Evolutionary conservation across 1,140 invertebrate genomes (phyloP).

Genomic region (Drosophila prosaltans): DNA sequence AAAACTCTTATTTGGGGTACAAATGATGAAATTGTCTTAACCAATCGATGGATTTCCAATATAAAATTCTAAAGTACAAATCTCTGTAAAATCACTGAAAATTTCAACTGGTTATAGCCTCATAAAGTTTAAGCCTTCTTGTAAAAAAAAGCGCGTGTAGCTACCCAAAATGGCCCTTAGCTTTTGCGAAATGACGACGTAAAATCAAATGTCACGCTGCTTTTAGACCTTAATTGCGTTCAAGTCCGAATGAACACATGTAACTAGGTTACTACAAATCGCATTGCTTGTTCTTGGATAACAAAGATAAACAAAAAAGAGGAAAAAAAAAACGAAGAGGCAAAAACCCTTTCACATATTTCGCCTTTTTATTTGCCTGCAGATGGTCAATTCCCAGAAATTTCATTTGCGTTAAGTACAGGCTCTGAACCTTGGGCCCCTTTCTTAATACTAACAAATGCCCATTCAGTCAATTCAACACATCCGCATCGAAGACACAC

Average conservation of each 20-base stretch:
- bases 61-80: no score
- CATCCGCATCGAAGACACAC: not conserved
- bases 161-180: not conserved
- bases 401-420: conserved; percentile 12
- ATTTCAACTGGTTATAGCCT: not conserved
- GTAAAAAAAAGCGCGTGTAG: not conserved
- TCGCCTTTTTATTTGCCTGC: conserved; percentile 1
- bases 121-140: not conserved
- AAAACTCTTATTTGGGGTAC: no score
- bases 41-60: no score
- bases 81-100: not conserved
- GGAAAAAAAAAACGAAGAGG: not conserved
- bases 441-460: conserved; percentile 51
- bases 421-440: conserved; percentile 21
- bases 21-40: no score
- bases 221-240: conserved; percentile 7
- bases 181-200: not conserved
- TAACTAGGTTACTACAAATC: conserved; percentile 12
- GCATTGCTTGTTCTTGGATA: conserved; percentile 6
- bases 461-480: conserved; percentile 1
- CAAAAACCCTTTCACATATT: conserved; percentile 7
- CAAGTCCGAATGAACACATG: conserved; percentile 3
- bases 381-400: conserved; percentile 11
- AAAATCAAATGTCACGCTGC: conserved; percentile 4
- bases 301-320: conserved; percentile 4